Conservation (phyloP, 2,888 invertebrate species). For the Drosophila robusta region DNA sequence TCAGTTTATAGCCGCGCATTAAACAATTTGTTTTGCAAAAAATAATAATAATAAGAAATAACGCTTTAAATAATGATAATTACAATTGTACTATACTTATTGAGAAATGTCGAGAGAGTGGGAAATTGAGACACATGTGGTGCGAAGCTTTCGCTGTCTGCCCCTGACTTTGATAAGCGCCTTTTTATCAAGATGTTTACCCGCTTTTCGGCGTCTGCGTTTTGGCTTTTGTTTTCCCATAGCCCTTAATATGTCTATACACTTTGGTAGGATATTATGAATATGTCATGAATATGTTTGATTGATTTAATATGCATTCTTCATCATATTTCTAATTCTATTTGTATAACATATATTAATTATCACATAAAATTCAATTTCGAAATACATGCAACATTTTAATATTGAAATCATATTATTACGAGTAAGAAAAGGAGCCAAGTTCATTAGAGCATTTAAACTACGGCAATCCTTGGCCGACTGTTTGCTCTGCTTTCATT, state of each 20-base stretch:
- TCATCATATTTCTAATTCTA: too few relatives aligned
- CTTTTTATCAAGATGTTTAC: constrained; percentile 27
- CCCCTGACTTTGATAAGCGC: constrained; percentile 17
- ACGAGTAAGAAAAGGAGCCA: too few relatives aligned
- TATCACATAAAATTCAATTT: too few relatives aligned
- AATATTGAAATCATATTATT: too few relatives aligned
- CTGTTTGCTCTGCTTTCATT: constrained; percentile 8
- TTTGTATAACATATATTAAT: too few relatives aligned
- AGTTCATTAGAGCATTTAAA: neutral
- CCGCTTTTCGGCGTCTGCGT: constrained; percentile 6
- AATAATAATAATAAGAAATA: neutral
- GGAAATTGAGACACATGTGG: neutral
- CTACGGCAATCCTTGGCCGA: neutral
- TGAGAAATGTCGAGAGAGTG: neutral
- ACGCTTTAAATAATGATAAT: constrained; percentile 10
- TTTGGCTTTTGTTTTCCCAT: constrained; percentile 13
- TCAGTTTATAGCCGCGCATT: constrained; percentile 1
- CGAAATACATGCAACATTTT: too few relatives aligned
- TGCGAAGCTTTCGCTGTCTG: neutral
- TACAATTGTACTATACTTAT: neutral
- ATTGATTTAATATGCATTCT: too few relatives aligned
- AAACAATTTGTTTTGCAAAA: constrained; percentile 12
- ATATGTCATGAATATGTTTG: neutral
- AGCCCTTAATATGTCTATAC: neutral
- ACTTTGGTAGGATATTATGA: neutral